Base-by-base conservation (phyloP, 2,113 vertebrate genomes). In the Guaruba guarouba region DNA sequence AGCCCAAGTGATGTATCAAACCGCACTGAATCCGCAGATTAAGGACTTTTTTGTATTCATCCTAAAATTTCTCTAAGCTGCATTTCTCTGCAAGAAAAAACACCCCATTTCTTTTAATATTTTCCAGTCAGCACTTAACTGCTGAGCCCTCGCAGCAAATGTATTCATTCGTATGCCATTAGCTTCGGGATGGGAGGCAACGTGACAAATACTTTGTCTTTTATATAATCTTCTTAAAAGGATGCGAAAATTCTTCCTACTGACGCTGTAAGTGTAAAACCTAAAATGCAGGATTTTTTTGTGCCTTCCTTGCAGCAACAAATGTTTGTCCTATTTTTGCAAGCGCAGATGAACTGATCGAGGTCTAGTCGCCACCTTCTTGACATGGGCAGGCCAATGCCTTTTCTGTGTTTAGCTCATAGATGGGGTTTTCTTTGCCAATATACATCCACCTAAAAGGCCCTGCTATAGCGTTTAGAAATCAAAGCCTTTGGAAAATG, bases 131-230 rank as follows among this genome's bases (percentile, higher is more conserved):
- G 68, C 75, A 73, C 55, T 82, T 84, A 95, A 48, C 69, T 96
- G 78, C 86, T 97, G 80, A 94, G 78, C 80, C 67, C 87, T 92
- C 81, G 49, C 55, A 88, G 86, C 89, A 95, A 94, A 88, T 83
- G 6, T 88, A 75, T 96, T 90, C 57, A 59, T 93, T 90, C 78
- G 46, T 94, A 71, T 69, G 46, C 84, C 69, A 77, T 94, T 90
- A 93, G 39, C 76, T 94, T 71, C 49, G 67, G 70, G 73, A 82
- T 86, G 75, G 79, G 63, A 88, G 84, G 81, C 86, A 62, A 52
- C 63, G 67, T 92, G 84, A 84, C 82, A 94, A 90, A 91, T 86
- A 11, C 43, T 70, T 91, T 73, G 39, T 57, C 54, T 94, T 75
- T 94, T 85, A 81, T 86, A 63, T 92, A 89, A 92, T 78, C 59